Evolutionary conservation across 2,888 invertebrate species (phyloP).

Genomic region (Falcaria lacertinaria): DNA sequence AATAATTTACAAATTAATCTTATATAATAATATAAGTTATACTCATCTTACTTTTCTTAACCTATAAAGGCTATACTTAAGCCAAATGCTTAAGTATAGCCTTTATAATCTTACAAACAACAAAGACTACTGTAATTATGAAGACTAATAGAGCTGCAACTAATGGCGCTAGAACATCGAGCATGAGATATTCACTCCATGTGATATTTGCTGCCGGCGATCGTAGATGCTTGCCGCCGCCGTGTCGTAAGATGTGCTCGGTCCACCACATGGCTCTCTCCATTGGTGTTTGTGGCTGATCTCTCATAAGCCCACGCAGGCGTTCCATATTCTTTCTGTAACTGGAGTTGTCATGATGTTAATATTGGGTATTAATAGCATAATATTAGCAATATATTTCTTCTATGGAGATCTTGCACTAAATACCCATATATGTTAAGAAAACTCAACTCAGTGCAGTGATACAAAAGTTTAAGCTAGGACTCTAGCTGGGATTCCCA

Average conservation of each 20-base stretch:
- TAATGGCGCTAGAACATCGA: neutral
- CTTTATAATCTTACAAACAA: neutral
- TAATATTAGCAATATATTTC: too few relatives aligned
- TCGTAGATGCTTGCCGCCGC: constrained; percentile 23
- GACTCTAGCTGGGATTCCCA: too few relatives aligned
- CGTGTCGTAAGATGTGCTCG: constrained; percentile 24
- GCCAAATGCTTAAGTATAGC: neutral
- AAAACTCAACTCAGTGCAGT: too few relatives aligned
- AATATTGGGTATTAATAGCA: too few relatives aligned
- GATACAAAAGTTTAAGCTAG: too few relatives aligned
- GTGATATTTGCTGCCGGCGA: constrained; percentile 23
- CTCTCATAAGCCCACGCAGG: constrained; percentile 14
- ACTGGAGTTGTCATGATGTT: constrained; percentile 9
- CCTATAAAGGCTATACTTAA: neutral
- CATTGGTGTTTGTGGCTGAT: constrained; percentile 18
- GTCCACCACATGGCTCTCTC: constrained; percentile 29
- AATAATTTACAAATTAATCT: neutral
- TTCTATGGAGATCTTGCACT: too few relatives aligned
- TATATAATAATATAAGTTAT: neutral
- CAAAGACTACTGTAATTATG: neutral
- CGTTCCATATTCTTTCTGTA: constrained; percentile 14
- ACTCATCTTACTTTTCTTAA: neutral
- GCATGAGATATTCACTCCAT: constrained; percentile 16
- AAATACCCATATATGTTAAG: too few relatives aligned
- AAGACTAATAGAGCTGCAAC: constrained; percentile 1